Base-by-base conservation (phyloP, 2,888 invertebrate species). In the Caenorhabditis uteleia region DNA sequence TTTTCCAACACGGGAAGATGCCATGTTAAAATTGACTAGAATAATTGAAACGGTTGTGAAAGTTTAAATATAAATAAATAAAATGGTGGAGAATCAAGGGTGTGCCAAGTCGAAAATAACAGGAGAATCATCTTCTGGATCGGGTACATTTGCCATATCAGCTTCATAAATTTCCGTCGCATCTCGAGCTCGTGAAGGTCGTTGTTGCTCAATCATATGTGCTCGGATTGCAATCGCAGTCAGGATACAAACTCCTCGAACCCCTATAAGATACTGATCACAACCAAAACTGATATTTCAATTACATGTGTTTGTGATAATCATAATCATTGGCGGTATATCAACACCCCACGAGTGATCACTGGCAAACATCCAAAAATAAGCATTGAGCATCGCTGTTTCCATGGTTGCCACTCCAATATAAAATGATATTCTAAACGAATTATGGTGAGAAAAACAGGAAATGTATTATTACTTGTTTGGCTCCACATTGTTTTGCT, bases 81-180 rank as follows among this genome's bases (percentile, higher is more conserved):
- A n/a, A n/a, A n/a, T n/a, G n/a, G n/a, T n/a, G n/a, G n/a, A 8
- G 4, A 34, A 14, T 43, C 36, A 72, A 46, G 57, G 51, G 38
- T 54, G 47, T 6, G 68, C 67, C 31, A 75, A 40, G 43, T 74
- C 74, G 33, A 74, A 75, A 34, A 75, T 70, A 12, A 76, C 67
- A 20, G 75, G 75, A 16, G 69, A 66, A n/a, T 75, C 74, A 42
- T 76, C 75, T 18, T 72, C 74, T 5, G 58, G 65, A 16, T 68
- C 61, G 10, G 58, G 48, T 27, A 56, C 64, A 12, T 50, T 49
- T 8, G 44, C 50, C 16, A 53, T 53, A 21, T 75, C 72, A 14
- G 54, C 53, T 12, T 69, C 72, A 33, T 74, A 72, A 4, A 76
- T 66, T 48, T 74, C 74, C 14, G 70, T 66, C 10, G 71, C 74